Conservation (phyloP, 2,113 vertebrate species). For the Dromas ardeola region DNA sequence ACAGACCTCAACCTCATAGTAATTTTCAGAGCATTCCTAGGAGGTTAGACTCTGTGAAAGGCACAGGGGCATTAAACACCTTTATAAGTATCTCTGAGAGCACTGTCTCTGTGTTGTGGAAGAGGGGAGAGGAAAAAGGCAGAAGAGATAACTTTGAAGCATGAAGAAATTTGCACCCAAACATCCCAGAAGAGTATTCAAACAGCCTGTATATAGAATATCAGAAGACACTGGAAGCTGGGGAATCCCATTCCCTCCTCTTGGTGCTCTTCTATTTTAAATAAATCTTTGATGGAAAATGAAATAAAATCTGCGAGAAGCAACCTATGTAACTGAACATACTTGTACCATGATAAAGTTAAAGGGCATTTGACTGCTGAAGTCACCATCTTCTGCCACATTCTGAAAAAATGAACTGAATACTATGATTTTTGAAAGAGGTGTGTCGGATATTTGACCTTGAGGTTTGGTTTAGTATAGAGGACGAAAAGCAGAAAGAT, state of each 20-base stretch:
- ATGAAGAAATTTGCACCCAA: background rate
- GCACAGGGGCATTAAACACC: background rate
- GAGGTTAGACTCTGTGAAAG: background rate
- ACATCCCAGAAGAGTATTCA: background rate
- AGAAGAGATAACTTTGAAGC: background rate
- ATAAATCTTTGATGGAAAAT: background rate
- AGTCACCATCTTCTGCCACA: background rate
- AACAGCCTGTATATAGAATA: background rate
- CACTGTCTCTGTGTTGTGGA: background rate
- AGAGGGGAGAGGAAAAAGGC: background rate
- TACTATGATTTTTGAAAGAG: background rate
- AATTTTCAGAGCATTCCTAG: background rate
- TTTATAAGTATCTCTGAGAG: background rate
- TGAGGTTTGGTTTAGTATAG: background rate
- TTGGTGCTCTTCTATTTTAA: background rate
- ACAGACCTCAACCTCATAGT: background rate
- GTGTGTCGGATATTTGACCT: background rate
- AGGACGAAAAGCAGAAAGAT: background rate
- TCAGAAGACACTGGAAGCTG: background rate
- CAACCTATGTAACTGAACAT: background rate
- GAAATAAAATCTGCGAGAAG: background rate
- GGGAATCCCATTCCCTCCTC: background rate
- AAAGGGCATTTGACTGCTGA: background rate
- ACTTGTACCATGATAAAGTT: background rate
- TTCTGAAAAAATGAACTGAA: background rate